Evolutionary conservation across 2,888 invertebrate genomes (phyloP), one percentile per base, ranked within the genome.

Genomic region (Malthinus seriepunctatus): DNA sequence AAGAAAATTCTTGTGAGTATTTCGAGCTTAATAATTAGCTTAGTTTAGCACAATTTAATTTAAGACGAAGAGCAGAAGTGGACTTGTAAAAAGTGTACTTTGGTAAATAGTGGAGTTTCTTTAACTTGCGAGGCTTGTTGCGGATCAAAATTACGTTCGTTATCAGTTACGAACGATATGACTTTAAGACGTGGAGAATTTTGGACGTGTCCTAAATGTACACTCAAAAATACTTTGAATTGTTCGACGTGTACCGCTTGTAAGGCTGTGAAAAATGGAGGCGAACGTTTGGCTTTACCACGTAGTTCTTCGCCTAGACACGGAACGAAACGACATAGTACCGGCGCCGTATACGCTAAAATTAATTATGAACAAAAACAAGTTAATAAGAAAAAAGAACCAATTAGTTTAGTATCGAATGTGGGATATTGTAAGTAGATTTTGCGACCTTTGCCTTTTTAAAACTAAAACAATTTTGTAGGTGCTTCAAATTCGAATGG

Each of bases 21-120:
- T 9, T 5, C 1, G 15, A 3, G 9, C 23, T 23, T 23, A 23
- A n/a, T n/a, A n/a, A 5, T 23, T 23, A 2, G 23, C 23, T n/a
- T n/a, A n/a, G n/a, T 12, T 46, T 48, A 32, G 32, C 5, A 42
- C 8, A n/a, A n/a, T 11, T 32, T 46, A 33, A 46, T 46, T 31
- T 32, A 1, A 14, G 77, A 77, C 31, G 79, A n/a, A n/a, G n/a
- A 79, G 55, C 80, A 79, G 64, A 81, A 86, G 60, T 96, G 95
- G 95, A 86, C 91, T 9, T 96, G 95, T 76, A 85, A 86, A 63
- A 91, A 93, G 68, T 96, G 96, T 75, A 95, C 95, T 1, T 81
- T 95, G 56, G 84, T 93, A 15, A 96, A 96, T 78, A 86, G 88
- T 11, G 81, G 84, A 0, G 80, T 84, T 14, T 85, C 87, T 0